phyloP scores from a whole-genome alignment of 2,113 vertebrate species.

The Vulpes ferrilata region DNA sequence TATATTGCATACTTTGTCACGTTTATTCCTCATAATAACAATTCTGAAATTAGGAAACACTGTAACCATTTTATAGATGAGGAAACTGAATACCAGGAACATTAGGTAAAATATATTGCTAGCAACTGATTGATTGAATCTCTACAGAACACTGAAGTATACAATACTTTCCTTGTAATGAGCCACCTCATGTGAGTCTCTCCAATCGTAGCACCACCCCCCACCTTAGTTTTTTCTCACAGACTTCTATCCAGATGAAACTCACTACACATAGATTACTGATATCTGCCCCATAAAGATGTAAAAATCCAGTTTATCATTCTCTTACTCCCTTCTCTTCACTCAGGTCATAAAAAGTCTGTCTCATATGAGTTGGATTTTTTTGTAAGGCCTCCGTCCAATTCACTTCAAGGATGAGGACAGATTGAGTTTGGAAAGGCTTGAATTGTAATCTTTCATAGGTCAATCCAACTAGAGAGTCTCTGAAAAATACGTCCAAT shows the following conservation, averaged over 20 bases:
- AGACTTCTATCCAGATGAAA: not conserved
- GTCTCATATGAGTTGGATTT: not conserved
- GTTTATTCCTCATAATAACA: slow-evolving; percentile 16
- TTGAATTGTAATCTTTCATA: not conserved
- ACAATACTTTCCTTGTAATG: not conserved
- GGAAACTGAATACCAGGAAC: not conserved
- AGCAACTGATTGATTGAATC: not conserved
- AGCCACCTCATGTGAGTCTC: not conserved
- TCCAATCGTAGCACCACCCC: not conserved
- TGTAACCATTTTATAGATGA: not conserved
- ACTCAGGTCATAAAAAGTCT: not conserved
- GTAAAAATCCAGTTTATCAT: not conserved
- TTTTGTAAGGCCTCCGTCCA: not conserved
- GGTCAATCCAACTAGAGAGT: not conserved
- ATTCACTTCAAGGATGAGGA: not conserved
- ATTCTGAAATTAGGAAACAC: not conserved
- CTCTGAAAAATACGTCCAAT: not conserved
- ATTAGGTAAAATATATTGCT: not conserved
- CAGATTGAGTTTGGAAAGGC: not conserved
- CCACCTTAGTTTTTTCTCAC: not conserved
- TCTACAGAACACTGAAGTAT: not conserved
- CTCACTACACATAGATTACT: not conserved
- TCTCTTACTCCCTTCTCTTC: not conserved
- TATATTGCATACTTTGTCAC: not conserved
- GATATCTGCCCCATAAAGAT: not conserved